A percentile compares a stretch with the other conserved stretches of the same genome.
Conservation (phyloP, 2,797 vertebrate genomes). For the Sylvilagus floridanus region DNA sequence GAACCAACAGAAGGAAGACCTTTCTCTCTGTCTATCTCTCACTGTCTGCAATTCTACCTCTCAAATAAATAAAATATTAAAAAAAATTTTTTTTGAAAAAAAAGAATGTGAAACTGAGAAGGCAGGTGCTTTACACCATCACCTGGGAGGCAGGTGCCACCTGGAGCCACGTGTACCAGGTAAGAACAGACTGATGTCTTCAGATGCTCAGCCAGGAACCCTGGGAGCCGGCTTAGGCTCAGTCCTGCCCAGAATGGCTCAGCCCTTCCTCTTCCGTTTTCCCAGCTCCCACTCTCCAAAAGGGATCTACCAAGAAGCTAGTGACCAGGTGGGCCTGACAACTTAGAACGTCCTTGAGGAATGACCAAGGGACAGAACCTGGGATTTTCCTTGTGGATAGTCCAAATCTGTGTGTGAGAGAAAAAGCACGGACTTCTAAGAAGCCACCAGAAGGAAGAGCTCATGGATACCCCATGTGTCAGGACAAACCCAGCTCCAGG, state of each 20-base stretch:
- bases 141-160: neutral
- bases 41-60: no score
- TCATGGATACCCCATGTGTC: neutral
- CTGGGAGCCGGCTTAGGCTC: accelerated
- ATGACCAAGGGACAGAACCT: neutral
- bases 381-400: neutral
- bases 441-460: neutral
- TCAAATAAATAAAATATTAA: no score
- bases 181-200: neutral
- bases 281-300: neutral
- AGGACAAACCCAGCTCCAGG: neutral
- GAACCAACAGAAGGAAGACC: no score
- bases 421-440: neutral
- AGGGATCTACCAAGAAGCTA: neutral
- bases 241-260: neutral
- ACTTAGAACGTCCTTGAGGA: neutral
- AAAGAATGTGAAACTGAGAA: no score
- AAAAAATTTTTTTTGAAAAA: no score
- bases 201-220: no score
- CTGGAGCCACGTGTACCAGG: neutral
- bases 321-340: neutral
- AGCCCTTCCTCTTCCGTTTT: neutral
- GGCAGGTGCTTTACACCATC: neutral
- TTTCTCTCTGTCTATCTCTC: no score
- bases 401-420: neutral